Evolutionary conservation across 2,797 vertebrate genomes (phyloP), one percentile per base, ranked within the genome.

Genomic region (Sphenodon punctatus): DNA sequence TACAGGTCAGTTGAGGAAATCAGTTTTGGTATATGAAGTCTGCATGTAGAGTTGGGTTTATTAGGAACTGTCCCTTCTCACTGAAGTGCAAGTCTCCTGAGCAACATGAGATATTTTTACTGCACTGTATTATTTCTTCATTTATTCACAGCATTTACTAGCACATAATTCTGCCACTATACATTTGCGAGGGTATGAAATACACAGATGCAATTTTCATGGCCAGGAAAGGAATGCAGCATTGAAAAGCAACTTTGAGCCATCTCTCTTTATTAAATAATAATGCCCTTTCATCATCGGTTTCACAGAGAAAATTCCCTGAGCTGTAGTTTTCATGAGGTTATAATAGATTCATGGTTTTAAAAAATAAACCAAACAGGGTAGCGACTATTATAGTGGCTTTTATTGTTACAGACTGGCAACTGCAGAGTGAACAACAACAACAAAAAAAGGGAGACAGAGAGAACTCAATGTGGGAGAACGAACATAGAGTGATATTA

Each of bases 31-130:
- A 25, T 1, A 20, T 43, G 2, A 55, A 19, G 38, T 41, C 34
- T 27, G 6, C 3, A 3, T 0, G 9, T n/a, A 1, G 10, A 1
- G 36, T 41, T 27, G 25, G 4, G 6, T 1, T 1, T 5, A n/a
- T 3, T 22, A 1, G 4, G 19, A 11, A 27, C 60, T 4, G 2
- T 72, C 56, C 58, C 34, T 5, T 4, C n/a, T n/a, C n/a, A n/a
- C n/a, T n/a, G n/a, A n/a, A n/a, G n/a, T n/a, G n/a, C n/a, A n/a
- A n/a, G 0, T 12, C 46, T 46, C 67, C 10, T 2, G 34, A 7
- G 27, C 43, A 53, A 13, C 25, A 34, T 45, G 2, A 1, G 14
- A 1, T 6, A 23, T 43, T n/a, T 22, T 5, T 8, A 17, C 2
- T 5, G 45, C 17, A 48, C 65, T 45, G 36, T 11, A 51, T 43